Conservation (phyloP, 2,797 vertebrate species). For the Sternotherus odoratus region DNA sequence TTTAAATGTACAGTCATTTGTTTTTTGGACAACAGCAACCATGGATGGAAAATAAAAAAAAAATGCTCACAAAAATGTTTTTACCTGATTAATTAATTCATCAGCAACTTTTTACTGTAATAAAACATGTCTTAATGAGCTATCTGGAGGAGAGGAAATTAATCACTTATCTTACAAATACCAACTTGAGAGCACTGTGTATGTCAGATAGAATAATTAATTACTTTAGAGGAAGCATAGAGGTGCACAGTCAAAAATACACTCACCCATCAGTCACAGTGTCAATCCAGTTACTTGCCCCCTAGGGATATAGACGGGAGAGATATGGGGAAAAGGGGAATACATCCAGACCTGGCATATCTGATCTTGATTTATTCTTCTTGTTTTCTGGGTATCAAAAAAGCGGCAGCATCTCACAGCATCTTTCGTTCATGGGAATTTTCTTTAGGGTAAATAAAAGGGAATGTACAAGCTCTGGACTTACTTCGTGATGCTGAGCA, state of each 20-base stretch:
- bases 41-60: constrained; percentile 38
- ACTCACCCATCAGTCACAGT: constrained; percentile 62
- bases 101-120: constrained; percentile 54
- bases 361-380: constrained; percentile 53
- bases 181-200: constrained; percentile 57
- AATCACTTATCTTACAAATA: constrained; percentile 64
- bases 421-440: background rate
- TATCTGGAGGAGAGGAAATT: constrained; percentile 65
- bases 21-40: background rate
- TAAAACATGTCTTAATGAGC: constrained; percentile 76
- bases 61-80: constrained; percentile 27
- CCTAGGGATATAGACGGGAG: constrained; percentile 35
- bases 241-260: constrained; percentile 18
- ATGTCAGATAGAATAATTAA: constrained; percentile 55
- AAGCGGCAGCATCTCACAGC: accelerated
- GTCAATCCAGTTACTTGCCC: constrained; percentile 37
- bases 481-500: background rate
- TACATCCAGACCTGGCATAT: background rate
- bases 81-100: constrained; percentile 75
- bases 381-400: constrained; percentile 17
- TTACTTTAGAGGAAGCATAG: constrained; percentile 31
- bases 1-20: background rate
- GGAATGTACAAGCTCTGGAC: background rate
- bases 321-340: constrained; percentile 59
- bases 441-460: background rate